These are phyloP conservation scores for Bibio marci DNA, from an alignment of 2,888 invertebrate genomes.

Conservation along the genomic window DNA sequence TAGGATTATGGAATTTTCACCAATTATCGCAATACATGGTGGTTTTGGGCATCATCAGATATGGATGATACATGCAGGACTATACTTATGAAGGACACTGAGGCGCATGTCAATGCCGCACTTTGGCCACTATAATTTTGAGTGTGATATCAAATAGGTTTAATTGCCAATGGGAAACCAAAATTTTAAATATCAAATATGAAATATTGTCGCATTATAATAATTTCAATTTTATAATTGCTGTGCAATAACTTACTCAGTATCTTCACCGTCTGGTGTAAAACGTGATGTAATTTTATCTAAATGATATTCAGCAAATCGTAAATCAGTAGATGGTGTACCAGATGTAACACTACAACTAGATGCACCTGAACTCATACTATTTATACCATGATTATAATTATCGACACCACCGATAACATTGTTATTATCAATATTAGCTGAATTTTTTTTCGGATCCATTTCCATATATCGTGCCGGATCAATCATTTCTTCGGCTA, in stretches of 20 bases:
- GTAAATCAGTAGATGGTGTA: constrained; percentile 63
- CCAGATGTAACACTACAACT: constrained; percentile 61
- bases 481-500: constrained; percentile 38
- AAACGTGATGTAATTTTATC: constrained; percentile 68
- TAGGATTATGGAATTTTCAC: too few relatives aligned
- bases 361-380: constrained; percentile 44
- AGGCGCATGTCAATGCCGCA: too few relatives aligned
- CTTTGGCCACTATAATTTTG: too few relatives aligned
- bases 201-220: too few relatives aligned
- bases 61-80: too few relatives aligned
- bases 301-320: constrained; percentile 60
- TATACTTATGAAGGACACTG: too few relatives aligned
- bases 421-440: constrained; percentile 3
- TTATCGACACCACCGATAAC: not conserved
- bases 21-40: too few relatives aligned
- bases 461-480: constrained; percentile 26
- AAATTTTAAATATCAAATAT: too few relatives aligned
- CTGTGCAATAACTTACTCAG: constrained; percentile 22
- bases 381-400: constrained; percentile 19
- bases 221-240: too few relatives aligned
- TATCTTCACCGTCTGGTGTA: constrained; percentile 42
- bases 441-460: not conserved
- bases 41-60: too few relatives aligned
- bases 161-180: too few relatives aligned
- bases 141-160: too few relatives aligned